phyloP scores from a whole-genome alignment of 2,797 vertebrate genomes.

The Trachops cirrhosus region DNA sequence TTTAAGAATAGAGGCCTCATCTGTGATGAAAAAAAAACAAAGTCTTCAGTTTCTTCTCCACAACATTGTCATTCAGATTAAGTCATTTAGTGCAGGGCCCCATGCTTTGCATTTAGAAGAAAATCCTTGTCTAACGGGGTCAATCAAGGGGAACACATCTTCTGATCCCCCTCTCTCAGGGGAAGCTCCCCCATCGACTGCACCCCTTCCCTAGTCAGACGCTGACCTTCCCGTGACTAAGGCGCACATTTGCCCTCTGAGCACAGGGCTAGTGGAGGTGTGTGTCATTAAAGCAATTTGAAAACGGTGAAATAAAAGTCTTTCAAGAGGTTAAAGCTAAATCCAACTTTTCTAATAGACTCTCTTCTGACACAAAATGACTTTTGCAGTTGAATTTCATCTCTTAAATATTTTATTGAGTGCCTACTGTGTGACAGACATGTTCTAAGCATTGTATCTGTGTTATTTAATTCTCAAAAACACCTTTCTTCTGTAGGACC shows the following conservation, averaged over 20 bases:
- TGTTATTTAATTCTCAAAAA: neutral
- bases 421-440: neutral
- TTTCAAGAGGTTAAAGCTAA: slow-evolving; percentile 16
- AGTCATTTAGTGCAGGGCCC: neutral
- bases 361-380: neutral
- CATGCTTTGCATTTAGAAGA: slow-evolving; percentile 42
- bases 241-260: neutral
- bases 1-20: neutral
- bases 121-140: neutral
- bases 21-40: neutral
- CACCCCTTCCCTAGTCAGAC: neutral
- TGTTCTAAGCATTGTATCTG: neutral
- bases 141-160: neutral
- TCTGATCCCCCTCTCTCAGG: neutral
- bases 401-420: neutral
- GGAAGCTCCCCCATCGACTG: neutral
- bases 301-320: slow-evolving; percentile 10
- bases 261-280: neutral
- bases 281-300: neutral
- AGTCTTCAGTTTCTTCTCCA: neutral
- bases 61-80: slow-evolving; percentile 20
- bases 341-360: neutral
- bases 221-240: neutral
- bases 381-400: neutral
- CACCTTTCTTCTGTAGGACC: neutral